A percentile compares a stretch with the other conserved stretches of the same genome.
Conservation (phyloP, 2,888 invertebrate species). For the Pocota personata region DNA sequence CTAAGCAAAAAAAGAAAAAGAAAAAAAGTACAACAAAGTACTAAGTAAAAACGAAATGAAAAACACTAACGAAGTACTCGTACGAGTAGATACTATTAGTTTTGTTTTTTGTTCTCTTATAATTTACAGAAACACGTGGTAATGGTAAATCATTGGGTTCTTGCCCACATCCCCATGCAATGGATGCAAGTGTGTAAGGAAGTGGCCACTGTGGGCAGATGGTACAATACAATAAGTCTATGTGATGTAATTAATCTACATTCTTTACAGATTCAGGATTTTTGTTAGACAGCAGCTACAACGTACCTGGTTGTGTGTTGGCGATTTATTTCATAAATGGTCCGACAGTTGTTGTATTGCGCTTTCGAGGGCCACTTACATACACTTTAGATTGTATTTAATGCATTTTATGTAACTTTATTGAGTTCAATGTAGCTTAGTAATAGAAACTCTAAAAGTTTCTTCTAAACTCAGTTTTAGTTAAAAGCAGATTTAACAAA, state of each 20-base stretch:
- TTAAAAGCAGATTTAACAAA: too few relatives aligned
- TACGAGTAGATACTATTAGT: conserved; percentile 34
- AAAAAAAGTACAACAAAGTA: not conserved
- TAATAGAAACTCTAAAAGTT: too few relatives aligned
- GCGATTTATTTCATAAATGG: not conserved
- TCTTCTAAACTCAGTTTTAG: too few relatives aligned
- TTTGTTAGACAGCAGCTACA: not conserved
- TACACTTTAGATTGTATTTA: too few relatives aligned
- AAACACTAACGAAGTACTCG: conserved; percentile 34
- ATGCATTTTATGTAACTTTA: too few relatives aligned
- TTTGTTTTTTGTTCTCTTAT: conserved; percentile 4
- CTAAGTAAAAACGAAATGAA: conserved; percentile 1
- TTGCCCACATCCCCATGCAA: conserved; percentile 5
- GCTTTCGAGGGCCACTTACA: not conserved
- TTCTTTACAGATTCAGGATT: not conserved
- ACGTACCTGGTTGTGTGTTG: not conserved
- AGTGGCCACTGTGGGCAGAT: conserved; percentile 67
- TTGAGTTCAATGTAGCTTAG: too few relatives aligned
- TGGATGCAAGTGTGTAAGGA: conserved; percentile 55
- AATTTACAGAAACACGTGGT: conserved; percentile 64
- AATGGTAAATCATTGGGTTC: conserved; percentile 63
- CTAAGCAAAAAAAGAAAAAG: not conserved
- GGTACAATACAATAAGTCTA: conserved; percentile 47
- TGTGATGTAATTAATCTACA: conserved; percentile 56
- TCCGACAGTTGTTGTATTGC: not conserved